Evolutionary conservation across 2,113 vertebrate genomes (phyloP).

Genomic region (Nyctibius bracteatus): DNA sequence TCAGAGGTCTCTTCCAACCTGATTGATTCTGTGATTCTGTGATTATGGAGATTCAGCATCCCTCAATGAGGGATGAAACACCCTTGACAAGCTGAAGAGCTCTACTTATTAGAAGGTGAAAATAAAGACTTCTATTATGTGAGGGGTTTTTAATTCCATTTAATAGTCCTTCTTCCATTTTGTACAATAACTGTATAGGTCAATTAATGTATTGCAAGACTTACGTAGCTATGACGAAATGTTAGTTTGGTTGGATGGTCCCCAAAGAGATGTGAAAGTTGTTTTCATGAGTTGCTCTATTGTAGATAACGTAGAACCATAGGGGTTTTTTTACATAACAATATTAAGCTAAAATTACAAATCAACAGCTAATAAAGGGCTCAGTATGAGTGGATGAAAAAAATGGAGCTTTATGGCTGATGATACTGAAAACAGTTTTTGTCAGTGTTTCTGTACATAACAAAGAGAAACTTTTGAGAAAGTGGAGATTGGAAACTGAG

Average conservation of each 20-base stretch:
- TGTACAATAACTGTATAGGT: background rate
- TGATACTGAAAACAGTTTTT: background rate
- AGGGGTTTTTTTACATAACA: accelerated
- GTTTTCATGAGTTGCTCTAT: background rate
- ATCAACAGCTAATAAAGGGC: background rate
- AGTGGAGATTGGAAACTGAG: background rate
- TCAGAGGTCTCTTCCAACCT: no score
- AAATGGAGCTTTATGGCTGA: background rate
- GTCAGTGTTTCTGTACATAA: background rate
- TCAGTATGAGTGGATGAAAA: background rate
- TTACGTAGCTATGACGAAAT: background rate
- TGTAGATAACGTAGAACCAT: background rate
- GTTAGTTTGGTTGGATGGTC: background rate
- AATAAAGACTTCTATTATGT: background rate
- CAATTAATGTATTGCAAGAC: background rate
- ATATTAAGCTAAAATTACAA: background rate
- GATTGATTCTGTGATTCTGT: no score
- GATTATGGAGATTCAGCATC: background rate
- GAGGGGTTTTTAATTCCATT: background rate
- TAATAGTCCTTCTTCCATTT: background rate
- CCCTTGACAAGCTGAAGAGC: background rate
- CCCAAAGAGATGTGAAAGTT: background rate
- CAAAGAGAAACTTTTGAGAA: background rate
- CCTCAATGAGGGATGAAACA: background rate
- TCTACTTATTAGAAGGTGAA: background rate